These are phyloP conservation scores for Apis cerana DNA, from an alignment of 1,140 invertebrate species.

Conservation along the genomic window DNA sequence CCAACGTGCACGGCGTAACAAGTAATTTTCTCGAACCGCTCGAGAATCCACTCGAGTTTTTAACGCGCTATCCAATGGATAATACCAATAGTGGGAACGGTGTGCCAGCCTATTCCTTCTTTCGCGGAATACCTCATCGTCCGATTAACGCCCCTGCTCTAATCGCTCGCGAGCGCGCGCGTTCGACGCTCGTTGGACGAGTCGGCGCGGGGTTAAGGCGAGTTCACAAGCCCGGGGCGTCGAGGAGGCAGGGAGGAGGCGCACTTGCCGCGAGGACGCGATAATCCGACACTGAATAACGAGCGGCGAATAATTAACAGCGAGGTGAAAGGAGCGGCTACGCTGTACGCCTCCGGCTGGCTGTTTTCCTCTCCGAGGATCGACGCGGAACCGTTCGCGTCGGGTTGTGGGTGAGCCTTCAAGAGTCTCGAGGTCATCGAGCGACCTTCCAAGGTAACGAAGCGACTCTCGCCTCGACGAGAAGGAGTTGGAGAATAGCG, in stretches of 20 bases:
- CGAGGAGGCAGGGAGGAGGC: neutral
- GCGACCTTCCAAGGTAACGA: slow-evolving; percentile 64
- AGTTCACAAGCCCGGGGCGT: slow-evolving; percentile 33
- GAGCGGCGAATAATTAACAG: slow-evolving; percentile 62
- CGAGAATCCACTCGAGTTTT: slow-evolving; percentile 51
- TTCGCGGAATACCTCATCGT: slow-evolving; percentile 71
- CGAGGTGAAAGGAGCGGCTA: slow-evolving; percentile 53
- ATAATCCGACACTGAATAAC: slow-evolving; percentile 63
- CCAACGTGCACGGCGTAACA: too few relatives aligned
- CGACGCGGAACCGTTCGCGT: slow-evolving; percentile 16
- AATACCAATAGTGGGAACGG: too few relatives aligned
- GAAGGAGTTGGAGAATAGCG: neutral
- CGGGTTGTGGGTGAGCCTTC: slow-evolving; percentile 60
- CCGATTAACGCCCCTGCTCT: slow-evolving; percentile 70
- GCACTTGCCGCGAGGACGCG: slow-evolving; percentile 53
- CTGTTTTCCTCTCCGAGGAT: slow-evolving; percentile 6
- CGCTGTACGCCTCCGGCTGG: neutral
- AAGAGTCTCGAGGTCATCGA: slow-evolving; percentile 46
- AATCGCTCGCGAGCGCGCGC: slow-evolving; percentile 60
- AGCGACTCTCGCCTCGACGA: neutral
- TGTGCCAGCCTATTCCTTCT: slow-evolving; percentile 33
- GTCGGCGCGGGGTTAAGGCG: slow-evolving; percentile 37
- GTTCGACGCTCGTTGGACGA: neutral
- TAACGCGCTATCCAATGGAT: neutral
- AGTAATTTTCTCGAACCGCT: too few relatives aligned